Evolutionary conservation across 2,113 vertebrate genomes (phyloP).

Genomic region (Mobula hypostoma): DNA sequence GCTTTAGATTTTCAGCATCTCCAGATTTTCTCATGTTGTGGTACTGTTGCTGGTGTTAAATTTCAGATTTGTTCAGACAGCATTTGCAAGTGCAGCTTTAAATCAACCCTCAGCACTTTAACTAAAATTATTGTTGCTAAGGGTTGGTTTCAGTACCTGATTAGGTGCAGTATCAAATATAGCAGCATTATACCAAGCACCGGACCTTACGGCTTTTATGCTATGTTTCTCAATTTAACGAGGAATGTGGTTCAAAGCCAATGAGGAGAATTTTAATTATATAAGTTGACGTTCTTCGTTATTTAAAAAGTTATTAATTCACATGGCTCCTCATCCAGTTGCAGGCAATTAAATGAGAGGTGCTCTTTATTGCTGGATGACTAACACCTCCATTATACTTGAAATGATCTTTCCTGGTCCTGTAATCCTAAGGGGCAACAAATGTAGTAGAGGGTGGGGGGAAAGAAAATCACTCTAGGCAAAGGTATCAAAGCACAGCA

Average conservation of each 20-base stretch:
- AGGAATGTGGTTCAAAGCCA: background rate
- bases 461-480: background rate
- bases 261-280: conserved; percentile 34
- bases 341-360: background rate
- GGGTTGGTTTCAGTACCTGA: background rate
- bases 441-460: background rate
- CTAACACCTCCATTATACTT: background rate
- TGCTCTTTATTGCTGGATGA: background rate
- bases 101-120: background rate
- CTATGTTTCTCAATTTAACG: background rate
- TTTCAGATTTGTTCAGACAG: background rate
- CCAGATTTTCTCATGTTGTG: too few species aligned
- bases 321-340: background rate
- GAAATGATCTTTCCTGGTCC: background rate
- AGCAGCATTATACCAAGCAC: background rate
- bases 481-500: background rate
- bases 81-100: background rate
- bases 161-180: background rate
- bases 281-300: conserved; percentile 15
- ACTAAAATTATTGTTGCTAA: background rate
- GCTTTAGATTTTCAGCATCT: too few species aligned
- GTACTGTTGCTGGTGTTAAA: background rate
- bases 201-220: background rate
- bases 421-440: too few species aligned
- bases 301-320: background rate